A percentile compares a stretch with the other conserved stretches of the same genome.
Evolutionary conservation across 2,888 invertebrate species (phyloP).

Genomic region (Syrphus vitripennis): DNA sequence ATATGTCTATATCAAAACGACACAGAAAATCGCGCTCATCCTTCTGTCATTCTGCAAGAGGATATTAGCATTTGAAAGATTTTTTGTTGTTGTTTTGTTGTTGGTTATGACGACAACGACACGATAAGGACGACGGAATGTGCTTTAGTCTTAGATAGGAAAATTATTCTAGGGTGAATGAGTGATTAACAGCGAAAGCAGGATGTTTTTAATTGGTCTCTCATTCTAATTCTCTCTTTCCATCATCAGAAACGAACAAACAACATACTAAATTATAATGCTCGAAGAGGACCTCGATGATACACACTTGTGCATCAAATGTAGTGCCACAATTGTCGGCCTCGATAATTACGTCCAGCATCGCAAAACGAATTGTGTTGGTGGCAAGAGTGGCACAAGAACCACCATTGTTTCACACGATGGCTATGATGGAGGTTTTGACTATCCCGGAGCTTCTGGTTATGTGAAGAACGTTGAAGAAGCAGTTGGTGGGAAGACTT

Average conservation of each 20-base stretch:
- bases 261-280: slow-evolving; percentile 72
- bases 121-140: slow-evolving; percentile 24
- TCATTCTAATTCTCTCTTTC: slow-evolving; percentile 23
- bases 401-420: slow-evolving; percentile 76
- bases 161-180: background rate
- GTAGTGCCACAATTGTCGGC: slow-evolving; percentile 90
- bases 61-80: slow-evolving; percentile 54
- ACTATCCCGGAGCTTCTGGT: slow-evolving; percentile 75
- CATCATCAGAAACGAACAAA: background rate
- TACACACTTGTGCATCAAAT: slow-evolving; percentile 93
- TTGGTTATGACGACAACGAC: slow-evolving; percentile 36
- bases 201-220: slow-evolving; percentile 68
- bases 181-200: slow-evolving; percentile 55
- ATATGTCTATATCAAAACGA: slow-evolving; percentile 59
- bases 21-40: slow-evolving; percentile 39
- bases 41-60: slow-evolving; percentile 37
- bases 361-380: slow-evolving; percentile 86
- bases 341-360: slow-evolving; percentile 94
- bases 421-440: slow-evolving; percentile 75
- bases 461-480: slow-evolving; percentile 73
- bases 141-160: background rate
- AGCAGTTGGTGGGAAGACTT: slow-evolving; percentile 76
- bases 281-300: slow-evolving; percentile 88
- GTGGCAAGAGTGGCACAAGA: slow-evolving; percentile 77
- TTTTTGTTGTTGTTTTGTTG: slow-evolving; percentile 30